phyloP scores from a whole-genome alignment of 2,888 invertebrate species.

The Leucophenga maculata region DNA sequence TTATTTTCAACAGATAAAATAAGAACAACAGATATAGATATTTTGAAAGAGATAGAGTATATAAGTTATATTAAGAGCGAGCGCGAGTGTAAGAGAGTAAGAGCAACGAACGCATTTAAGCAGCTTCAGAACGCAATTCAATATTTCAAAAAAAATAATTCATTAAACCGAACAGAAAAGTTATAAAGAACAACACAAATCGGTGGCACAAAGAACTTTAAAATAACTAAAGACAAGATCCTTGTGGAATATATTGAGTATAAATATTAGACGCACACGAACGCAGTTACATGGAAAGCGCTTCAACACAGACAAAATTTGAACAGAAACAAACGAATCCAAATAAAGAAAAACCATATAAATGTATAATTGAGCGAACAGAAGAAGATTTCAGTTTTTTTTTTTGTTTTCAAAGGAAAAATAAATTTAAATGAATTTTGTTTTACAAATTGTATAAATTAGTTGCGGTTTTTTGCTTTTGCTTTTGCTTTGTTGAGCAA shows the following conservation, averaged over 20 bases:
- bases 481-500: background rate
- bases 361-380: background rate
- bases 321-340: slow-evolving; percentile 31
- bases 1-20: slow-evolving; percentile 35
- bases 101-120: too few species aligned
- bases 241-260: too few species aligned
- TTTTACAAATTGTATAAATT: slow-evolving; percentile 27
- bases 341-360: slow-evolving; percentile 42
- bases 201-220: background rate
- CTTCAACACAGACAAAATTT: slow-evolving; percentile 37
- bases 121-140: too few species aligned
- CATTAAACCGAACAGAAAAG: too few species aligned
- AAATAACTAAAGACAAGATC: background rate
- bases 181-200: too few species aligned
- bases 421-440: slow-evolving; percentile 4
- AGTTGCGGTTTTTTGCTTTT: slow-evolving; percentile 20
- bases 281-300: too few species aligned
- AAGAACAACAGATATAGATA: slow-evolving; percentile 24
- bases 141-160: too few species aligned
- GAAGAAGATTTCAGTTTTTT: background rate
- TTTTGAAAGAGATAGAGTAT: too few species aligned
- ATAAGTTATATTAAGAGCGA: too few species aligned
- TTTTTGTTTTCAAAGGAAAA: slow-evolving; percentile 2
- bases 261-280: too few species aligned
- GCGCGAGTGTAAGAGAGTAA: too few species aligned